Evolutionary conservation across 2,888 invertebrate species (phyloP).

Genomic region (Limulus polyphemus): DNA sequence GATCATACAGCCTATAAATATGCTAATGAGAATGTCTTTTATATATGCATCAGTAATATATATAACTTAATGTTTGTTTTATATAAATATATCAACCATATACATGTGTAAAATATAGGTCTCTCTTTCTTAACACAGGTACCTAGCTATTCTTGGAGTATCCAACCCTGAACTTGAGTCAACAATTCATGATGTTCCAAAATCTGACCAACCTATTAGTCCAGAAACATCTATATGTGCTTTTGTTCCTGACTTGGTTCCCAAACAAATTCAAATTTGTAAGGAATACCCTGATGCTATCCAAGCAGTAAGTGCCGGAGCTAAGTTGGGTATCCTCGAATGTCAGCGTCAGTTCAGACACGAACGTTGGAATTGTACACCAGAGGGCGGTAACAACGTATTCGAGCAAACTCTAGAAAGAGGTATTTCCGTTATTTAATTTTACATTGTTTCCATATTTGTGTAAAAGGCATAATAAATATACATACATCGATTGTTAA

Average conservation of each 20-base stretch:
- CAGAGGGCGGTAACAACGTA: conserved; percentile 35
- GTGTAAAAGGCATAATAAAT: no score
- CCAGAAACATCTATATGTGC: conserved; percentile 26
- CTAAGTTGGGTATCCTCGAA: conserved; percentile 43
- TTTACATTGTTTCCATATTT: no score
- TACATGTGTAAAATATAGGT: no score
- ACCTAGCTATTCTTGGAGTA: conserved; percentile 34
- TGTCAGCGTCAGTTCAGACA: conserved; percentile 45
- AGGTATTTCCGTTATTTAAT: conserved; percentile 33
- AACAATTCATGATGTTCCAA: no score
- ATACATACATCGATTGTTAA: no score
- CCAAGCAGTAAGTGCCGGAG: conserved; percentile 43
- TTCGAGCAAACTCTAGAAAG: conserved; percentile 42
- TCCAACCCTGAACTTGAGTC: conserved; percentile 23
- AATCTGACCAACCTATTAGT: no score
- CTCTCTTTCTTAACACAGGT: conserved; percentile 28
- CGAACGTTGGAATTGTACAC: conserved; percentile 47
- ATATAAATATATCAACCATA: no score
- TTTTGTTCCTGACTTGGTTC: conserved; percentile 33
- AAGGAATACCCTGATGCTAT: conserved; percentile 43
- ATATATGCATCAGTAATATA: no score
- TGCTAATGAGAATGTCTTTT: no score
- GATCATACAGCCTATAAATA: no score
- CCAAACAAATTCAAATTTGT: conserved; percentile 41
- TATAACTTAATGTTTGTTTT: no score